phyloP scores from a whole-genome alignment of 1,140 invertebrate genomes.

The Cherax destructor region DNA sequence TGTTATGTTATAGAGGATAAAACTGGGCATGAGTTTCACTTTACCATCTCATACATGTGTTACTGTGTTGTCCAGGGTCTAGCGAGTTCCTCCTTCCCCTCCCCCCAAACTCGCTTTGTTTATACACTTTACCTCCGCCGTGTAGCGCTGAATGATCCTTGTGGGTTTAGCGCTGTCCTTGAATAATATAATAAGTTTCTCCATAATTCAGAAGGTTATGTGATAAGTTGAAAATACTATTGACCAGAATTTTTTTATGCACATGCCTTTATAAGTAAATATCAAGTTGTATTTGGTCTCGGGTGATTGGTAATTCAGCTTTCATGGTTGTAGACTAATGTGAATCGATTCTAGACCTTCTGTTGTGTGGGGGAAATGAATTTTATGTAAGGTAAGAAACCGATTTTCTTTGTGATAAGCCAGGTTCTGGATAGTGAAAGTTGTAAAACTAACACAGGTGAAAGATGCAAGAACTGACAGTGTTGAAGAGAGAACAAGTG shows the following conservation, averaged over 20 bases:
- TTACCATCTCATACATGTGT: not conserved
- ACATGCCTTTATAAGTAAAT: too few species aligned
- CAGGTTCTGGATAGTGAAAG: not conserved
- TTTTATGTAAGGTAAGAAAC: not conserved
- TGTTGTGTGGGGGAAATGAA: not conserved
- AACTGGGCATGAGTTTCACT: not conserved
- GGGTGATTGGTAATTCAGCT: not conserved
- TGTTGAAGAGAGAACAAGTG: not conserved
- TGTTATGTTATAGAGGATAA: not conserved
- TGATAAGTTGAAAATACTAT: too few species aligned
- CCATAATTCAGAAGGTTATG: too few species aligned
- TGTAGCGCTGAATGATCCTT: too few species aligned
- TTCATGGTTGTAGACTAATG: not conserved
- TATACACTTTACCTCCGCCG: too few species aligned
- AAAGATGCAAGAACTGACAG: not conserved
- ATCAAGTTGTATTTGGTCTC: not conserved
- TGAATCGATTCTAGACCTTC: not conserved
- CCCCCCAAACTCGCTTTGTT: too few species aligned
- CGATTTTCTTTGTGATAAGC: not conserved
- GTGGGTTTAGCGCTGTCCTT: too few species aligned
- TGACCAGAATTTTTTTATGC: too few species aligned
- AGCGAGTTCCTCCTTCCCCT: too few species aligned
- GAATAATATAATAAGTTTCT: too few species aligned
- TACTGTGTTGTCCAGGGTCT: not conserved
- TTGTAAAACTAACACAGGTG: not conserved